Percentiles rank a stretch among this genome's conserved stretches.
phyloP scores from a whole-genome alignment of 2,888 invertebrate genomes.

The Nycteola revayana region DNA sequence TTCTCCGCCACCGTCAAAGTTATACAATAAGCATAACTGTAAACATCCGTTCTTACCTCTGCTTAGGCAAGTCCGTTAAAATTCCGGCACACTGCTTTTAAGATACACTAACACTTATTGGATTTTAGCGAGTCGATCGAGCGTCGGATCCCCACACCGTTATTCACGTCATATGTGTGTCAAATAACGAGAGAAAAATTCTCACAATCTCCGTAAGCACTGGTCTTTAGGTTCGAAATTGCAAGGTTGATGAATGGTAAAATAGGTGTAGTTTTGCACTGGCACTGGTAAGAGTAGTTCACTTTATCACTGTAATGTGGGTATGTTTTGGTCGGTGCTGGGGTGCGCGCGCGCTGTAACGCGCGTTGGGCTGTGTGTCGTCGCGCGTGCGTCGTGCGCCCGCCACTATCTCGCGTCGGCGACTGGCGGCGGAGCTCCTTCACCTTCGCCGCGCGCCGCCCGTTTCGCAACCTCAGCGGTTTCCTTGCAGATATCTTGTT shows the following conservation, averaged over 20 bases:
- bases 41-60: constrained; percentile 76
- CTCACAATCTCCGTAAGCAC: constrained; percentile 50
- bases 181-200: constrained; percentile 67
- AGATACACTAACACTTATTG: constrained; percentile 73
- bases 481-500: constrained; percentile 74
- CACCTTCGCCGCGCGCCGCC: constrained; percentile 60
- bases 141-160: constrained; percentile 72
- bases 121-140: constrained; percentile 76
- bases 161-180: constrained; percentile 79
- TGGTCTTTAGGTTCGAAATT: constrained; percentile 30
- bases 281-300: constrained; percentile 53
- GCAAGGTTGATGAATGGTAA: too few species aligned
- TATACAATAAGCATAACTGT: constrained; percentile 79
- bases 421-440: constrained; percentile 68
- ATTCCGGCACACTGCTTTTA: constrained; percentile 73
- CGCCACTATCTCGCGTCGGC: constrained; percentile 67
- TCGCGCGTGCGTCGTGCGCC: constrained; percentile 56
- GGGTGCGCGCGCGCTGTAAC: constrained; percentile 46
- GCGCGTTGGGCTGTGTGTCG: constrained; percentile 29
- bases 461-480: constrained; percentile 71
- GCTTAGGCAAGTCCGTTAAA: constrained; percentile 78
- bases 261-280: neutral
- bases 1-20: constrained; percentile 57
- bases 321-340: constrained; percentile 45
- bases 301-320: constrained; percentile 42